These are phyloP conservation scores for Sebastes steindachneri DNA, from an alignment of 2,797 vertebrate genomes.

Conservation along the genomic window DNA sequence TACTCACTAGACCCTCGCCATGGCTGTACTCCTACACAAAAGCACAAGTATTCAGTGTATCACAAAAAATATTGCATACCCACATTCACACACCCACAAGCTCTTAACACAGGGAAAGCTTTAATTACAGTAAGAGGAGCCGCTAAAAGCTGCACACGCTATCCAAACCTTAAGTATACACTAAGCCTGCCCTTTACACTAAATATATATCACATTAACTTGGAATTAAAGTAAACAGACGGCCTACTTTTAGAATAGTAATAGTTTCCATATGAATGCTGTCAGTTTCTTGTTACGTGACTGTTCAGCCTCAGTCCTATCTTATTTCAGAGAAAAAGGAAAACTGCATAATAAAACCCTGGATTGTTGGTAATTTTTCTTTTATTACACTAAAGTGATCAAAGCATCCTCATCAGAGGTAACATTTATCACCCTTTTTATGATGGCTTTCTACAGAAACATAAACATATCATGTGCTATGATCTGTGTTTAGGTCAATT, in stretches of 20 bases:
- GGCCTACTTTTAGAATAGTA: conserved; percentile 48
- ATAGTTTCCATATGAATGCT: conserved; percentile 46
- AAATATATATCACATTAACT: conserved; percentile 71
- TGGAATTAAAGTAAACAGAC: conserved; percentile 66
- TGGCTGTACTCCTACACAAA: conserved; percentile 13
- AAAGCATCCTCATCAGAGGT: background rate
- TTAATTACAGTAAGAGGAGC: conserved; percentile 78
- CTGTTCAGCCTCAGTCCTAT: background rate
- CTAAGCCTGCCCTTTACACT: conserved; percentile 56
- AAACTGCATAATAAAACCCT: conserved; percentile 1
- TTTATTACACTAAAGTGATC: background rate
- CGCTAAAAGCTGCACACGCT: conserved; percentile 66
- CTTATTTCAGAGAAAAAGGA: background rate
- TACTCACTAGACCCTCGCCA: background rate
- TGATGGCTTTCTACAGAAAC: background rate
- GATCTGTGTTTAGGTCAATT: background rate
- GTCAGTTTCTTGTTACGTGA: conserved; percentile 6
- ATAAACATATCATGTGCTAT: background rate
- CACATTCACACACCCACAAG: conserved; percentile 57
- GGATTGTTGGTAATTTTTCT: background rate
- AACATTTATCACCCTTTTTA: background rate
- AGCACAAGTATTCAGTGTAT: conserved; percentile 25
- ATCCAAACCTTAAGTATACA: conserved; percentile 79
- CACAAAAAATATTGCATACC: conserved; percentile 20
- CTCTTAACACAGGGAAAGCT: conserved; percentile 60